These are phyloP conservation scores for Trematocara unimaculatum DNA, from an alignment of 2,113 vertebrate species.

Conservation along the genomic window DNA sequence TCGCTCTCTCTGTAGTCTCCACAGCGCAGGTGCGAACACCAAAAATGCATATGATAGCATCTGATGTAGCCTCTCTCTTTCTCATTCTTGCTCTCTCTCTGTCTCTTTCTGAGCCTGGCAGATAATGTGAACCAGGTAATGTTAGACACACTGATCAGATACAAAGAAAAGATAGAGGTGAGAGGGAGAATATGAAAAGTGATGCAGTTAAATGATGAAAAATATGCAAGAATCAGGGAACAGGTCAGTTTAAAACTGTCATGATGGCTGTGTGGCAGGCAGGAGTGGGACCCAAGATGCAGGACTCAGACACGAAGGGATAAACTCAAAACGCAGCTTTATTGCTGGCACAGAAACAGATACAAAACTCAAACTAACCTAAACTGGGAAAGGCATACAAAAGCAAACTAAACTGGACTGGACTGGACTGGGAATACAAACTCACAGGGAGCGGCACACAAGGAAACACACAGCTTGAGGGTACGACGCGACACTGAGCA, in stretches of 20 bases:
- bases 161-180: neutral
- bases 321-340: no score
- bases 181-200: neutral
- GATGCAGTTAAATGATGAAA: neutral
- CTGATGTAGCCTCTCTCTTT: neutral
- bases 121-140: neutral
- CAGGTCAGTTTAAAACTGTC: neutral
- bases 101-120: neutral
- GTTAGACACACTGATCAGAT: neutral
- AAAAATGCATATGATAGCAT: neutral
- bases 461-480: no score
- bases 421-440: no score
- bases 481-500: no score
- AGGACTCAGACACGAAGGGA: no score
- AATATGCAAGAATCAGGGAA: neutral
- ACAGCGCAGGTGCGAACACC: neutral
- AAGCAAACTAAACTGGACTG: no score
- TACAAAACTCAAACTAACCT: no score
- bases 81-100: neutral
- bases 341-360: no score
- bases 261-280: no score
- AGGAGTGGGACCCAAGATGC: no score
- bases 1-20: fast-evolving
- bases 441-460: no score
- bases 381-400: no score